Percentiles rank a stretch among this genome's conserved stretches.
These are phyloP conservation scores for Andrena cerasifolii DNA, from an alignment of 1,140 invertebrate species.

Conservation along the genomic window DNA sequence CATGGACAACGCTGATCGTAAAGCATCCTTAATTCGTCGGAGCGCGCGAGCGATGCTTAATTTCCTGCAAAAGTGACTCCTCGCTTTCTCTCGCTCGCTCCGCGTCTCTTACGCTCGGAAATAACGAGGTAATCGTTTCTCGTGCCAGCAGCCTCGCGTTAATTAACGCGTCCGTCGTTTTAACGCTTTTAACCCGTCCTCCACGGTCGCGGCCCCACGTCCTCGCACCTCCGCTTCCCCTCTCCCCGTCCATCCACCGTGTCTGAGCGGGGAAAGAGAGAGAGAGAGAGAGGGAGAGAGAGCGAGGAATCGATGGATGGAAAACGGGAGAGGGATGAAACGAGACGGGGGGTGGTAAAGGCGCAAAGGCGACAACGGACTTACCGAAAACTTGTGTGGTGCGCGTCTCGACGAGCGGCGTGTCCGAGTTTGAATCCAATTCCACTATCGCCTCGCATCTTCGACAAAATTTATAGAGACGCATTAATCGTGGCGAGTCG, in stretches of 20 bases:
- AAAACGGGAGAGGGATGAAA: background rate
- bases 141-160: constrained; percentile 44
- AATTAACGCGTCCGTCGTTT: constrained; percentile 53
- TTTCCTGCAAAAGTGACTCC: constrained; percentile 45
- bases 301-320: too few relatives aligned
- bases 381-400: constrained; percentile 77
- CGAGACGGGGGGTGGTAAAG: background rate
- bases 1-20: constrained; percentile 66
- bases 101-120: constrained; percentile 39
- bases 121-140: constrained; percentile 56
- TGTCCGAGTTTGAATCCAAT: constrained; percentile 60
- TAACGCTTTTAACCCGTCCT: constrained; percentile 11
- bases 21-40: constrained; percentile 74
- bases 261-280: background rate
- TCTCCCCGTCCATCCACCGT: too few relatives aligned
- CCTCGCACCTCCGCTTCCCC: too few relatives aligned
- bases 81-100: constrained; percentile 38
- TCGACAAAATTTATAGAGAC: constrained; percentile 56
- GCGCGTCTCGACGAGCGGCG: constrained; percentile 64
- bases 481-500: constrained; percentile 23
- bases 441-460: constrained; percentile 75
- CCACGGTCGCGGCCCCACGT: too few relatives aligned
- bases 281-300: too few relatives aligned
- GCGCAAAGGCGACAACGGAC: constrained; percentile 37
- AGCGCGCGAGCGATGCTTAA: constrained; percentile 56